Percentiles rank a stretch among this genome's conserved stretches.
Evolutionary conservation across 1,140 invertebrate species (phyloP).

Genomic region (Drosophila nebulosa): DNA sequence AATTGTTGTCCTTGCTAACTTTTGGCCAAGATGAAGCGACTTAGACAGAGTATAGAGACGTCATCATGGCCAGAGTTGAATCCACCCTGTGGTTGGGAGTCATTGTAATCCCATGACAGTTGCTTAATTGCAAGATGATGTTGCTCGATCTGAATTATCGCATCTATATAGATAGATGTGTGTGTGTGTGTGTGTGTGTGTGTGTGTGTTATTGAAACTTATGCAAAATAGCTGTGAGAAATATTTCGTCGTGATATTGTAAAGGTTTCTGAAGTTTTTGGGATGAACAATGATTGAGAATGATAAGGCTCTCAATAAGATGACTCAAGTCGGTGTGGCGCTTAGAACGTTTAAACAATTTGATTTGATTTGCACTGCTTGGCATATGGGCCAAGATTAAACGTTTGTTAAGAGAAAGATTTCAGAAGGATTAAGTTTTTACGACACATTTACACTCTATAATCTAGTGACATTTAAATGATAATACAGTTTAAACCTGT

Average conservation of each 20-base stretch:
- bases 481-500: not conserved
- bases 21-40: no score
- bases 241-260: constrained; percentile 10
- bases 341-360: constrained; percentile 1
- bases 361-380: not conserved
- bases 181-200: not conserved
- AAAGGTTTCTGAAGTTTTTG: not conserved
- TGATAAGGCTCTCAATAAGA: not conserved
- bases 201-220: constrained; percentile 25
- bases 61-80: not conserved
- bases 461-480: not conserved
- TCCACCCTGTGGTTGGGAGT: not conserved
- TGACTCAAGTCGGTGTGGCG: not conserved
- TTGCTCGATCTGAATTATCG: constrained; percentile 30
- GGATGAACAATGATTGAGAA: not conserved
- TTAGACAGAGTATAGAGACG: not conserved
- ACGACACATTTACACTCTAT: no score
- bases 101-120: constrained; percentile 11
- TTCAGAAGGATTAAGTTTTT: no score
- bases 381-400: not conserved
- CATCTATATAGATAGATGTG: not conserved
- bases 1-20: no score
- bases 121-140: constrained; percentile 53
- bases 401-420: no score
- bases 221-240: constrained; percentile 26